Percentiles rank a stretch among this genome's conserved stretches.
These are phyloP conservation scores for Crotalus helleri DNA, from an alignment of 2,113 vertebrate species.

Conservation along the genomic window DNA sequence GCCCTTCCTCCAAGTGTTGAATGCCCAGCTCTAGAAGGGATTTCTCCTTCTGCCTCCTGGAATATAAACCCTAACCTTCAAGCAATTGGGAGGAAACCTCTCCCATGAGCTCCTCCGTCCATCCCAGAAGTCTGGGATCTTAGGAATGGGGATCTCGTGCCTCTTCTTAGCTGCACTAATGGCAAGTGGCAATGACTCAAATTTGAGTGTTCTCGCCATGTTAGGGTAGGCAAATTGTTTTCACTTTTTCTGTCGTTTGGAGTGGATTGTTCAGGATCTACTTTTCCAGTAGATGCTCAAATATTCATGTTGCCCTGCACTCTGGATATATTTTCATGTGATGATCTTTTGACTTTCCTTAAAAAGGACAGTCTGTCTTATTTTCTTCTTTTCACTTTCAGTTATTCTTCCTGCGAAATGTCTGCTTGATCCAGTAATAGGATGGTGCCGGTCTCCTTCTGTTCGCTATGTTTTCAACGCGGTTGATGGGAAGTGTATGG, in stretches of 20 bases:
- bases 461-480: not conserved
- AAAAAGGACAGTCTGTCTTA: not conserved
- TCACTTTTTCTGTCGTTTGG: not conserved
- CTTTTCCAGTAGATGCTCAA: not conserved
- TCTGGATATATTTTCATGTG: not conserved
- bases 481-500: not conserved
- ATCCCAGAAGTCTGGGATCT: not conserved
- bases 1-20: not conserved
- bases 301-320: not conserved
- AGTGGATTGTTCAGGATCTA: not conserved
- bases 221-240: not conserved
- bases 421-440: accelerated
- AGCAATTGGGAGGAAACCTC: not conserved
- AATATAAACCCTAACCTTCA: not conserved
- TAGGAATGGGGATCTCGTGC: not conserved
- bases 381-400: not conserved
- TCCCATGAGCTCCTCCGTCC: not conserved
- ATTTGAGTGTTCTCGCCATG: not conserved
- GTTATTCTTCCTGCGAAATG: not conserved
- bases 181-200: not conserved
- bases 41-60: not conserved
- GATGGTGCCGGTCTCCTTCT: accelerated
- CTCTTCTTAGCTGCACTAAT: not conserved
- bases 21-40: not conserved
- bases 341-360: not conserved